phyloP scores from a whole-genome alignment of 2,888 invertebrate genomes.

The Cephus sareptanus region DNA sequence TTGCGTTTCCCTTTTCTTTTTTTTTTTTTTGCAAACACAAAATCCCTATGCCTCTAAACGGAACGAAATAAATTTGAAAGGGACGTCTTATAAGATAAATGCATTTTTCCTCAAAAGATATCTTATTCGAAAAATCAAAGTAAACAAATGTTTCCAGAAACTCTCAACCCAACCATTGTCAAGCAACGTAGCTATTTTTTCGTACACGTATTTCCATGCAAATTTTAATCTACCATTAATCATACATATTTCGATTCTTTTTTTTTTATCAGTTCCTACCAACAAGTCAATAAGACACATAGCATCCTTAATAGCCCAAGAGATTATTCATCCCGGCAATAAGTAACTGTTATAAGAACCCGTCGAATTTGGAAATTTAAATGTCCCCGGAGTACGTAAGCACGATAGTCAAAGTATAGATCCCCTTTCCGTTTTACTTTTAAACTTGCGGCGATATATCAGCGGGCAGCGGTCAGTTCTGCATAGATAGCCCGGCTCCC shows the following conservation, averaged over 20 bases:
- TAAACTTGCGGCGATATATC: slow-evolving; percentile 63
- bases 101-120: slow-evolving; percentile 1
- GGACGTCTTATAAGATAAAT: slow-evolving; percentile 34
- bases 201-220: neutral
- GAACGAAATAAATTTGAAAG: slow-evolving; percentile 18
- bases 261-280: neutral
- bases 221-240: neutral
- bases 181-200: neutral
- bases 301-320: neutral
- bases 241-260: neutral
- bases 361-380: slow-evolving; percentile 52
- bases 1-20: slow-evolving; percentile 5
- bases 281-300: neutral
- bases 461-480: slow-evolving; percentile 58
- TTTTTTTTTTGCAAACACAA: slow-evolving; percentile 24
- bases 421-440: slow-evolving; percentile 52
- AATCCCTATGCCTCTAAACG: slow-evolving; percentile 26
- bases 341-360: neutral
- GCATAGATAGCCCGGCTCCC: slow-evolving; percentile 34
- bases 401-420: slow-evolving; percentile 13
- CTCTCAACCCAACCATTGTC: neutral
- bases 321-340: neutral
- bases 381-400: slow-evolving; percentile 46
- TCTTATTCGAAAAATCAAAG: neutral
- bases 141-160: neutral